Conservation (phyloP, 2,797 vertebrate genomes). For the Sternotherus odoratus region DNA sequence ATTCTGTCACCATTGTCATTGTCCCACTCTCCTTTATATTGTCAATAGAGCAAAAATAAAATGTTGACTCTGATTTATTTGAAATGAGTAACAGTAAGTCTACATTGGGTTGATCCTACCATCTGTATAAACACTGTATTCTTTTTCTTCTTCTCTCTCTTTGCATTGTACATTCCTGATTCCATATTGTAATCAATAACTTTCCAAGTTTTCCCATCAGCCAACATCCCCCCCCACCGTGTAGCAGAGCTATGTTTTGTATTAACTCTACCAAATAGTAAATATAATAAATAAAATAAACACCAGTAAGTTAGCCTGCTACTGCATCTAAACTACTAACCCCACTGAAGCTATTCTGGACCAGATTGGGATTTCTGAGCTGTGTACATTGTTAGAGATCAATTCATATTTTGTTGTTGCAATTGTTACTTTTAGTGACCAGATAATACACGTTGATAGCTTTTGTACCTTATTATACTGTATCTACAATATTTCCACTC, state of each 20-base stretch:
- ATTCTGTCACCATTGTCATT: background rate
- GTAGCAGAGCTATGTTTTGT: slow-evolving; percentile 65
- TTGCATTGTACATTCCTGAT: slow-evolving; percentile 60
- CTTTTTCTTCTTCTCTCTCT: slow-evolving; percentile 33
- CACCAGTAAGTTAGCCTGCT: slow-evolving; percentile 30
- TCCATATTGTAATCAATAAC: background rate
- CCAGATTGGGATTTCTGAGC: background rate
- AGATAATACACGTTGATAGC: slow-evolving; percentile 3
- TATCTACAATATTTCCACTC: background rate
- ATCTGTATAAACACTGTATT: background rate
- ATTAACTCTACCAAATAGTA: slow-evolving; percentile 69
- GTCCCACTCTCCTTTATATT: background rate
- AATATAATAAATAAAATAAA: slow-evolving; percentile 70
- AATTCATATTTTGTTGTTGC: background rate
- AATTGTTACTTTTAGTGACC: background rate
- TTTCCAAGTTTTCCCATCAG: slow-evolving; percentile 49
- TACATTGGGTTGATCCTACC: slow-evolving; percentile 11
- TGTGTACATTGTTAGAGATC: background rate
- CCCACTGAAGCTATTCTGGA: slow-evolving; percentile 23
- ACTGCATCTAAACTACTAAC: slow-evolving; percentile 40
- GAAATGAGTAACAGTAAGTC: background rate
- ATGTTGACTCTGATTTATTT: background rate
- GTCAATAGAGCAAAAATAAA: slow-evolving; percentile 2
- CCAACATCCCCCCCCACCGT: slow-evolving; percentile 58
- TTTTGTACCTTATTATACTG: background rate